Percentiles rank a stretch among this genome's conserved stretches.
These are phyloP conservation scores for Lissonota sp. DNA, from an alignment of 2,888 invertebrate species.

Conservation along the genomic window DNA sequence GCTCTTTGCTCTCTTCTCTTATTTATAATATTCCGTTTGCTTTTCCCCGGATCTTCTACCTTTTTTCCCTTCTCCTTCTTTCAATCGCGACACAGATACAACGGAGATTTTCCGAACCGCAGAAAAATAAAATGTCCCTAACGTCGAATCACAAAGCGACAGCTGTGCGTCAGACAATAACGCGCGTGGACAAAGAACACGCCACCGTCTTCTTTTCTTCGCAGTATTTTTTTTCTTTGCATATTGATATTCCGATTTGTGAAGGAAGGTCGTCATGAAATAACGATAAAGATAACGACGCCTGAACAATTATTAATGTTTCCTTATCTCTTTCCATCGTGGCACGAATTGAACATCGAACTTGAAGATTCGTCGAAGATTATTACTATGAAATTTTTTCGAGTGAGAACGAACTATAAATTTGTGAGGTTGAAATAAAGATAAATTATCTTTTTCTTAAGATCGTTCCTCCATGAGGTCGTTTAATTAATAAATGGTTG, in stretches of 20 bases:
- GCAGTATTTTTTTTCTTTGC: slow-evolving; percentile 17
- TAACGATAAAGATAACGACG: slow-evolving; percentile 53
- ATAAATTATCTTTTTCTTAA: too few species aligned
- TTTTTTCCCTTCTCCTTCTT: slow-evolving; percentile 3
- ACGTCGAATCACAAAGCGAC: slow-evolving; percentile 56
- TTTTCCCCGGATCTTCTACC: neutral
- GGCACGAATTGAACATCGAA: too few species aligned
- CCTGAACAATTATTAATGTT: neutral
- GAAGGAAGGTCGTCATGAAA: slow-evolving; percentile 41
- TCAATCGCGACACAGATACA: neutral
- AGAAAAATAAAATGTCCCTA: slow-evolving; percentile 28
- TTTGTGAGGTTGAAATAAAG: too few species aligned
- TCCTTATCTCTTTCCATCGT: neutral
- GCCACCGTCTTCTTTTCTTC: slow-evolving; percentile 31
- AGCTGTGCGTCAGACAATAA: slow-evolving; percentile 62
- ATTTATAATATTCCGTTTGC: neutral
- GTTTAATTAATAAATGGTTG: too few species aligned
- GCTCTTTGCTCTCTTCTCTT: slow-evolving; percentile 22
- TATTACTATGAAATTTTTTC: too few species aligned
- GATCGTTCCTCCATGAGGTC: too few species aligned
- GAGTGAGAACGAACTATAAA: too few species aligned
- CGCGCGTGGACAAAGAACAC: slow-evolving; percentile 53
- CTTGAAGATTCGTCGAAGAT: too few species aligned
- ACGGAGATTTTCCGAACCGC: neutral
- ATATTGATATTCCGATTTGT: slow-evolving; percentile 35